phyloP scores from a whole-genome alignment of 2,797 vertebrate species.

The Psittacula derbiana region DNA sequence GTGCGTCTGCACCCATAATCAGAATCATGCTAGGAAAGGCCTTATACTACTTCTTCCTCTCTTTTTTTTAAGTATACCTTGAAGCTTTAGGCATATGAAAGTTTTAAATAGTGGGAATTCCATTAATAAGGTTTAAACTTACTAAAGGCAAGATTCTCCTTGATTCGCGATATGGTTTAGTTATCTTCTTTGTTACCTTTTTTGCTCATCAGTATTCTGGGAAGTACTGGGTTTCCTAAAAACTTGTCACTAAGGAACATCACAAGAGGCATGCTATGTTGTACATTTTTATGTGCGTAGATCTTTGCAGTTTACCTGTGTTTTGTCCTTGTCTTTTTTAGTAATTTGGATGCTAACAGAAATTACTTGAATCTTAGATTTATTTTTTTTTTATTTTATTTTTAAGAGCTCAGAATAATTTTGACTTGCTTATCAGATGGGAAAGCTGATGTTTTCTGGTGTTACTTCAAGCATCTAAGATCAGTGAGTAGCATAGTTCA shows the following conservation, averaged over 20 bases:
- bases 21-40: background rate
- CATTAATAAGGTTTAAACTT: background rate
- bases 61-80: background rate
- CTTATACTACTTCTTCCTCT: background rate
- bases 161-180: background rate
- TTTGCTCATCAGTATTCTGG: background rate
- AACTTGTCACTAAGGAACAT: background rate
- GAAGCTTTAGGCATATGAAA: background rate
- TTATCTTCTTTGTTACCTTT: background rate
- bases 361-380: background rate
- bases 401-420: background rate
- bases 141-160: background rate
- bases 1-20: background rate
- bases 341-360: background rate
- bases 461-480: background rate
- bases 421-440: background rate
- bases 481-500: background rate
- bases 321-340: background rate
- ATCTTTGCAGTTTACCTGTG: background rate
- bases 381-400: background rate
- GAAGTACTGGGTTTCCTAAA: background rate
- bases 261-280: background rate
- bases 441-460: background rate
- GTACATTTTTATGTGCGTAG: background rate
- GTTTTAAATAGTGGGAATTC: background rate